Evolutionary conservation across 1,140 invertebrate species (phyloP).

Genomic region (Marisa cornuarietis): DNA sequence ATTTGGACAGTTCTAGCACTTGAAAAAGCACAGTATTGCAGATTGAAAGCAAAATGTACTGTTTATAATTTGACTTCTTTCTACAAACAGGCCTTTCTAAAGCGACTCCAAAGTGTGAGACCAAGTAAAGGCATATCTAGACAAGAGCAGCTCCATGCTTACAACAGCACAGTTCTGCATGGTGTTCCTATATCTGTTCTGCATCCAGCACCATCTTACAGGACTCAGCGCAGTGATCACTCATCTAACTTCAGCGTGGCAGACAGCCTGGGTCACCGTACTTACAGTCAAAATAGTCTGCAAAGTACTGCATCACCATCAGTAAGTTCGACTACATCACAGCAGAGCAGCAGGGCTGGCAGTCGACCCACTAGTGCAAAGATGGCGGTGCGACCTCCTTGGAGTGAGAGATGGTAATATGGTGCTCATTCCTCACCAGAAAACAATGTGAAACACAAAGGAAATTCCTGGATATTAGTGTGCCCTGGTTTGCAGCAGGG

Average conservation of each 20-base stretch:
- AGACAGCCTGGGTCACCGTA: slow-evolving; percentile 16
- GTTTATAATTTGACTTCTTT: slow-evolving; percentile 16
- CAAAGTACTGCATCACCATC: slow-evolving; percentile 29
- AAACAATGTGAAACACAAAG: no score
- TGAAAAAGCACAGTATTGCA: no score
- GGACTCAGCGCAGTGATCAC: slow-evolving; percentile 1
- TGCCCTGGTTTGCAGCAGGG: no score
- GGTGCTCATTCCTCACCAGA: neutral
- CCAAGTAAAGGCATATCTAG: slow-evolving; percentile 45
- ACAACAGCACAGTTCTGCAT: slow-evolving; percentile 46
- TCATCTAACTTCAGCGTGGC: slow-evolving; percentile 24
- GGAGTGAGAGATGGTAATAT: slow-evolving; percentile 45
- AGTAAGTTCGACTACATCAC: slow-evolving; percentile 26
- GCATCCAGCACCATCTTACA: slow-evolving; percentile 16
- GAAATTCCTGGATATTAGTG: no score
- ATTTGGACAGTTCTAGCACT: no score
- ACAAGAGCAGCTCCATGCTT: slow-evolving; percentile 47
- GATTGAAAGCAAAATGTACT: no score
- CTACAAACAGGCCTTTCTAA: slow-evolving; percentile 54
- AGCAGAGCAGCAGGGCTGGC: slow-evolving; percentile 37
- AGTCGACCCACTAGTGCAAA: slow-evolving; percentile 41
- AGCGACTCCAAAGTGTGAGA: slow-evolving; percentile 55
- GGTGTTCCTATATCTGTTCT: slow-evolving; percentile 46
- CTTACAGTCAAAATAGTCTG: slow-evolving; percentile 30
- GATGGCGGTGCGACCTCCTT: slow-evolving; percentile 36